phyloP scores from a whole-genome alignment of 2,888 invertebrate species.

The Aquatica leii region DNA sequence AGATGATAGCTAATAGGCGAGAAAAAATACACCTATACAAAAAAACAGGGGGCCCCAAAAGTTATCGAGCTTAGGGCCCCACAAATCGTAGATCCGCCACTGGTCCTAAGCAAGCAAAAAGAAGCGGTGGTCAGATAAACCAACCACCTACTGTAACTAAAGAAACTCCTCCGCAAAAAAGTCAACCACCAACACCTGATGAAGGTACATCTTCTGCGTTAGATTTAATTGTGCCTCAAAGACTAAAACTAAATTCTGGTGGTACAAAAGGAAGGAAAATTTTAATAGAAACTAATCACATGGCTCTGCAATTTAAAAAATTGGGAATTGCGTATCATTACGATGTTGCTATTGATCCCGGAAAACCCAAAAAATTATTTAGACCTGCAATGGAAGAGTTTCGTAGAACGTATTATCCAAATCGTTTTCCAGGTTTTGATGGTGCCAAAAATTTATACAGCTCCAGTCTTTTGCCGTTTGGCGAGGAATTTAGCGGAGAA shows the following conservation, averaged over 20 bases:
- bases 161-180: too few species aligned
- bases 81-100: too few species aligned
- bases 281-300: conserved; percentile 68
- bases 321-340: conserved; percentile 73
- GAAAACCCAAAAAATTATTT: conserved; percentile 72
- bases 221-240: conserved; percentile 17
- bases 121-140: too few species aligned
- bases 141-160: too few species aligned
- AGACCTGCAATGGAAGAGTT: conserved; percentile 57
- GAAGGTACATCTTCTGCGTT: too few species aligned
- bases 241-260: conserved; percentile 32
- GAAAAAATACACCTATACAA: too few species aligned
- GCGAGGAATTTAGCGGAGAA: conserved; percentile 46
- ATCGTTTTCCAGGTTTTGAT: conserved; percentile 73
- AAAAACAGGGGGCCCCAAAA: too few species aligned
- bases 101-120: too few species aligned
- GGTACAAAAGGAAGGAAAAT: conserved; percentile 59
- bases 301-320: conserved; percentile 62
- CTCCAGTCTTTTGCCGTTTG: conserved; percentile 60
- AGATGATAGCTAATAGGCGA: too few species aligned
- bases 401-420: conserved; percentile 55
- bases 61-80: too few species aligned
- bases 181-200: too few species aligned
- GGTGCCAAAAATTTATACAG: conserved; percentile 74
- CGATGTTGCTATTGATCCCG: conserved; percentile 78